Conservation (phyloP, 2,797 vertebrate genomes). For the Brotula barbata region DNA sequence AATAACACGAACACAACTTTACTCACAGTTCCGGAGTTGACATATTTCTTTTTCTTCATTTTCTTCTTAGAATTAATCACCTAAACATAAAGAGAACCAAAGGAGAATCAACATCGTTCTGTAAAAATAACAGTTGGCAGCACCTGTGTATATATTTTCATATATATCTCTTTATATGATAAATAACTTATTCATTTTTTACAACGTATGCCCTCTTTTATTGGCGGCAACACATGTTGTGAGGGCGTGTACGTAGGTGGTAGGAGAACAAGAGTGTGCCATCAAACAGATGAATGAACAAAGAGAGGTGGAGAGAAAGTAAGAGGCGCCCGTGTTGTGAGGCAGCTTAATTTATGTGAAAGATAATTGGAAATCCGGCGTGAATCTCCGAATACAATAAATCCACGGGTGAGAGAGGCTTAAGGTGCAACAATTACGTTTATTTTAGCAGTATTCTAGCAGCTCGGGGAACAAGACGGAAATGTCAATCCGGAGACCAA, state of each 20-base stretch:
- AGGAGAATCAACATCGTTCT: not conserved
- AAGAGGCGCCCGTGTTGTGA: conserved; percentile 4
- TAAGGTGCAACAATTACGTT: conserved; percentile 30
- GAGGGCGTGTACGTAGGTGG: conserved; percentile 10
- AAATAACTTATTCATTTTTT: not conserved
- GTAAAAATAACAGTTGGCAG: too few relatives aligned
- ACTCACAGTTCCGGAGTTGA: conserved; percentile 95
- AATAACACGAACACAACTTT: too few relatives aligned
- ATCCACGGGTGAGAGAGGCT: conserved; percentile 15
- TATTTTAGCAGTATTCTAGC: conserved; percentile 19
- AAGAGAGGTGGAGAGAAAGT: conserved; percentile 21
- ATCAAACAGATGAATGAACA: not conserved
- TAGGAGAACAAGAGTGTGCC: conserved; percentile 3
- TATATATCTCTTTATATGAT: not conserved
- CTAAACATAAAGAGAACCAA: conserved; percentile 65
- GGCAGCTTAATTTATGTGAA: not conserved
- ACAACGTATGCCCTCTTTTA: not conserved
- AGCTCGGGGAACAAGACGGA: conserved; percentile 47
- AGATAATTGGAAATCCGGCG: conserved; percentile 4
- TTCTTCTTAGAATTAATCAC: conserved; percentile 96
- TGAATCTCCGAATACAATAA: conserved; percentile 9
- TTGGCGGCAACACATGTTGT: conserved; percentile 1
- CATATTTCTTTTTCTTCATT: conserved; percentile 98
- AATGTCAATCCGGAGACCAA: conserved; percentile 64
- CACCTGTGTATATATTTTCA: conserved; percentile 1